Evolutionary conservation across 2,888 invertebrate species (phyloP), one percentile per base, ranked within the genome.

Genomic region (Drosophila austrosaltans): DNA sequence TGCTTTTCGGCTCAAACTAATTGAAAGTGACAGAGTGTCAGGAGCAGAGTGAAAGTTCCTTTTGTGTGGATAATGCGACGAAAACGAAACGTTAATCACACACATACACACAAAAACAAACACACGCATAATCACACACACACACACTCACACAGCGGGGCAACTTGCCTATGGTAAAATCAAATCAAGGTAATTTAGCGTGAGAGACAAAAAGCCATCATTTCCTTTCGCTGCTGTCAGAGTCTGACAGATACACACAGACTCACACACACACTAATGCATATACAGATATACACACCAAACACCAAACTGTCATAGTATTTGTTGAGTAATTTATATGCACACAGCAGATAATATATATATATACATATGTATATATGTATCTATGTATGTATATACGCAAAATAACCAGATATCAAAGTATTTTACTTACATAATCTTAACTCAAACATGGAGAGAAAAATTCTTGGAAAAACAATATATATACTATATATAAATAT

Each of bases 121-220:
- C 22, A 44, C 40, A 40, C n/a, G 12, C 39, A 48, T 2, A 10
- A n/a, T 22, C 48, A 22, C 22, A 10, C 2, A 48, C 44, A 48
- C 6, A 20, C 16, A 39, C 36, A 60, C 32, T 48, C 20, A 53
- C 61, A 32, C 39, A 62, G 61, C 63, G 40, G 59, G 59, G 61
- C 75, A 58, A 58, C 72, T 74, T 68, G 69, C 44, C 72, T 54
- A 54, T 53, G 69, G 44, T 66, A 42, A 89, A 89, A 89, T 89
- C 83, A 89, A 85, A 89, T 87, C 86, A 85, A 78, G 87, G 83
- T 89, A 86, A 86, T 86, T 86, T 89, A 78, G 78, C 81, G 89
- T 87, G 74, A 89, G 82, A 87, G 88, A 87, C 87, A 80, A 87
- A 89, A 82, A 77, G 82, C 73, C 85, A 89, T 80, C 80, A 82